Base-by-base conservation (phyloP, 1,140 invertebrate species). In the Nasonia longicornis region DNA sequence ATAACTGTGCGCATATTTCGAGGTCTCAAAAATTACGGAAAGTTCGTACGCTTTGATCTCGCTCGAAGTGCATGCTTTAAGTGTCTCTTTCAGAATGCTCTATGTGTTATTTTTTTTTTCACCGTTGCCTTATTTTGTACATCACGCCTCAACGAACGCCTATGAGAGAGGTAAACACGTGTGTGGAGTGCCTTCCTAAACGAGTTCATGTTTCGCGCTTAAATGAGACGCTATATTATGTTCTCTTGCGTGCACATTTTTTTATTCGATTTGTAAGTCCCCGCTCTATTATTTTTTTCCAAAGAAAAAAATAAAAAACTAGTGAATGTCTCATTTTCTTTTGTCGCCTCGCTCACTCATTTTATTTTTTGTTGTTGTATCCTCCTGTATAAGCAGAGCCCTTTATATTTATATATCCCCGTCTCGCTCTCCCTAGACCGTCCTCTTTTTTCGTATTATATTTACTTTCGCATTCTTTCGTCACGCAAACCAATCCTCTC, bases 81-180 rank as follows among this genome's bases (percentile, higher is more conserved):
- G 86, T 91, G 90, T 91, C 87, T 86, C 86, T 86, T 86, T 86
- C 87, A 89, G 90, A 90, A 91, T 90, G 89, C 88, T 91, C 89
- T 89, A 86, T 90, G 89, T 91, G 84, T 42, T 7, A 35, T 35
- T 86, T 83, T 79, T 80, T 58, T 83, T 87, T 86, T 86, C 84
- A 86, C 87, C 87, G 86, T 88, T 87, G 86, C 87, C 84, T 89
- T 83, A 79, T 82, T 86, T 87, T 86, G 84, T 87, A 84, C 83
- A 73, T 42, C 83, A 85, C 79, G 85, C 84, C 84, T 85, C 83
- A 84, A 84, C 83, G 70, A 79, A 84, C 82, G 83, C 82, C 83
- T 82, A 86, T 85, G 80, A 84, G 82, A 82, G 66, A 73, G 78
- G 76, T 38, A 38, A 77, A n/a, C 58, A 69, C 70, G 75, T 81